These are phyloP conservation scores for Saccostrea glomerata DNA, from an alignment of 1,140 invertebrate species.

Conservation along the genomic window DNA sequence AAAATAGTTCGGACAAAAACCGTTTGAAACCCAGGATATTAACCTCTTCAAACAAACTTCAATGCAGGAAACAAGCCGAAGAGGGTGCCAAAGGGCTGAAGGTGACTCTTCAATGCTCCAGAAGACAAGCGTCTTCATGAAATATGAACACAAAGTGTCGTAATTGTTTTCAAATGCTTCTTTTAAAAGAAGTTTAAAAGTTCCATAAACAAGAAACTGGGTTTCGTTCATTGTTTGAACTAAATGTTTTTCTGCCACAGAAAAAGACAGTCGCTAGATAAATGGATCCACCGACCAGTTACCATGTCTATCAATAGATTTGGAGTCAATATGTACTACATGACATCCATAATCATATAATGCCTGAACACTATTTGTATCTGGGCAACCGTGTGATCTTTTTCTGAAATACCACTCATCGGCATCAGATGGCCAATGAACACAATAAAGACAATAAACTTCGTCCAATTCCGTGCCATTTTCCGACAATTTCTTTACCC, in stretches of 20 bases:
- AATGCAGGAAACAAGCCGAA: neutral
- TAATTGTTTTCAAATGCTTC: neutral
- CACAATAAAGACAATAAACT: neutral
- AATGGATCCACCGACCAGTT: neutral
- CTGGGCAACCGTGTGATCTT: neutral
- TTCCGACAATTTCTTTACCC: neutral
- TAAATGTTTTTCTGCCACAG: neutral
- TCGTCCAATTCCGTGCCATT: neutral
- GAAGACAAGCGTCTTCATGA: neutral
- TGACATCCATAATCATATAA: neutral
- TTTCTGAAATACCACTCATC: neutral
- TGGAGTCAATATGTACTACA: neutral
- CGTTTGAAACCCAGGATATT: neutral
- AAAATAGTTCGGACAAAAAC: neutral
- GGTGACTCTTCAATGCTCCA: conserved; percentile 7
- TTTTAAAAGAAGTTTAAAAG: neutral
- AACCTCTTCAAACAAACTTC: neutral
- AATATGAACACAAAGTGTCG: neutral
- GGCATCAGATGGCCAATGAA: neutral
- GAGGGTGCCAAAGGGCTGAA: neutral
- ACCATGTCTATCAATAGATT: neutral
- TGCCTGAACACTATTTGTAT: neutral
- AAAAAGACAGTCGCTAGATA: neutral
- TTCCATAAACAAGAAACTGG: neutral
- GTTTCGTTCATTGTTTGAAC: neutral